phyloP scores from a whole-genome alignment of 2,888 invertebrate species.

The Gryllus longicercus region DNA sequence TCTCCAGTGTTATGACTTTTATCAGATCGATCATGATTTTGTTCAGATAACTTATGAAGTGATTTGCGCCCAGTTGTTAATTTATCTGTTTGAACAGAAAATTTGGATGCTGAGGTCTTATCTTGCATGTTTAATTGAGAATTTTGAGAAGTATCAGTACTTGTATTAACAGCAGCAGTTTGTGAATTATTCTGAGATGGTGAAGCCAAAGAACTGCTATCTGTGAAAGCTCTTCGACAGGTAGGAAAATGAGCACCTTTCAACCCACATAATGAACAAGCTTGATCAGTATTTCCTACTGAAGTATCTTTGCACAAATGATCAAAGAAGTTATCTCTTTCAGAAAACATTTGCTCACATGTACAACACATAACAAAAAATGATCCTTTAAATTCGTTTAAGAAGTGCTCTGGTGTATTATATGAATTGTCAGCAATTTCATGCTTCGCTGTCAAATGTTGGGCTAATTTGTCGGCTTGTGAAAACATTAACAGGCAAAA shows the following conservation, averaged over 20 bases:
- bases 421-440: slow-evolving; percentile 69
- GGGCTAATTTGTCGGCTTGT: slow-evolving; percentile 71
- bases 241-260: slow-evolving; percentile 46
- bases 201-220: slow-evolving; percentile 23
- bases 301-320: slow-evolving; percentile 57
- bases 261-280: slow-evolving; percentile 46
- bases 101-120: slow-evolving; percentile 28
- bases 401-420: slow-evolving; percentile 64
- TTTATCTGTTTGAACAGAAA: slow-evolving; percentile 26
- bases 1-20: slow-evolving; percentile 28
- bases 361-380: slow-evolving; percentile 76
- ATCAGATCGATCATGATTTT: slow-evolving; percentile 24
- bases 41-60: slow-evolving; percentile 19
- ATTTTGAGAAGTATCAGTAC: not conserved
- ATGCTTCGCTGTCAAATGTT: slow-evolving; percentile 75
- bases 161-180: not conserved
- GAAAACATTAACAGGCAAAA: slow-evolving; percentile 82
- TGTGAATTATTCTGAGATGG: not conserved
- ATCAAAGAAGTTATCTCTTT: slow-evolving; percentile 70
- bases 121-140: slow-evolving; percentile 21
- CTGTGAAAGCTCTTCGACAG: slow-evolving; percentile 41
- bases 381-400: slow-evolving; percentile 61
- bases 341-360: slow-evolving; percentile 74
- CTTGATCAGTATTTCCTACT: slow-evolving; percentile 36
- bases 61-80: slow-evolving; percentile 19